Evolutionary conservation across 1,140 invertebrate genomes (phyloP), one percentile per base, ranked within the genome.

Genomic region (Pseudomyrmex flavicornis): DNA sequence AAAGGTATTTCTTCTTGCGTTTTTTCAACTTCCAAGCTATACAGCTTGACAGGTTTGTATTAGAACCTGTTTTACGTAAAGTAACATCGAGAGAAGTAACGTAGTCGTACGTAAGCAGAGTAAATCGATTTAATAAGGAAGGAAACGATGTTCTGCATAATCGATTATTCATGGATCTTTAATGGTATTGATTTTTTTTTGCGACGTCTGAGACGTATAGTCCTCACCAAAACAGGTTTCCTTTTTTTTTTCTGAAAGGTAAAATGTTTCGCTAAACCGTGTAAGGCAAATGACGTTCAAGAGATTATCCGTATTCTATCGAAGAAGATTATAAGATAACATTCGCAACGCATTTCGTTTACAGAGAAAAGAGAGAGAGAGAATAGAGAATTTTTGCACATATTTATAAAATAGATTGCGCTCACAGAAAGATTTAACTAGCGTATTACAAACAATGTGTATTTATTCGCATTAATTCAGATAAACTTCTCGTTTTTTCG

Each of bases 131-230:
- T 80, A 80, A 80, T 59, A 80, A 80, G 22, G 66, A 54, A 80
- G 65, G 65, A 70, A 70, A 15, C 76, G 68, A 59, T 44, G 52
- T 70, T 80, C 76, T 59, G 76, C 76, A 59, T 80, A 70, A 80
- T 80, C 76, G 66, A 80, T 80, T 80, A 80, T 80, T 80, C 76
- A 80, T 80, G 76, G 76, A 70, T 80, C 76, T 80, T 59, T 80
- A 80, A 80, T 80, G 76, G 54, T 56, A 80, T 58, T 66, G 76
- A 70, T 59, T 59, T 20, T 48, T 70, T 80, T 70, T 48, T 72
- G 66, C 76, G 52, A 59, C 65, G 44, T 70, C 54, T 58, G 17
- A 59, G 35, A 58, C 17, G 54, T 17, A 61, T 44, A 65, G 22
- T 44, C 44, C 66, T 48, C 54, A 15, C 69, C 35, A 15, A 66